A percentile compares a stretch with the other conserved stretches of the same genome.
These are phyloP conservation scores for Mactromeris polynyma DNA, from an alignment of 2,888 invertebrate species.

Conservation along the genomic window DNA sequence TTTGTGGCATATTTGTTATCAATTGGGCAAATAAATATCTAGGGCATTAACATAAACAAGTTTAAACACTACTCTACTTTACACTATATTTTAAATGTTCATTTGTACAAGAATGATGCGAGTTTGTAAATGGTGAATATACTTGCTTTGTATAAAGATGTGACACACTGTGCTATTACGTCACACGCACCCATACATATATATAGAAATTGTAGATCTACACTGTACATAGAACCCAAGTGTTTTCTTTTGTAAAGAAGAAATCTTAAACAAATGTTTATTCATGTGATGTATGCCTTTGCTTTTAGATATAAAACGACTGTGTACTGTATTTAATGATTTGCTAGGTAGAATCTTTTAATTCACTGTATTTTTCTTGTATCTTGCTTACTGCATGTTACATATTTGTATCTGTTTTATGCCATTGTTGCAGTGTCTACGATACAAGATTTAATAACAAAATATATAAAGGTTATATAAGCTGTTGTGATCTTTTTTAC, in stretches of 20 bases:
- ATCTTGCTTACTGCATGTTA: conserved; percentile 40
- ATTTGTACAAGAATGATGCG: neutral
- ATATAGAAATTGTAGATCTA: conserved; percentile 6
- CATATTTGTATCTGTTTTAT: conserved; percentile 28
- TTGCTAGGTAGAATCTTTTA: conserved; percentile 15
- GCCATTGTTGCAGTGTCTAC: conserved; percentile 38
- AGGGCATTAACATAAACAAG: neutral
- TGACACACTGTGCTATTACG: conserved; percentile 9
- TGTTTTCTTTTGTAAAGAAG: neutral
- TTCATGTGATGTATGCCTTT: neutral
- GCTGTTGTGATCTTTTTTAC: neutral
- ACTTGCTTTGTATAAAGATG: neutral
- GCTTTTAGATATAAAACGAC: conserved; percentile 19
- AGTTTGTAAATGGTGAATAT: neutral
- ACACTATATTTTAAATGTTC: neutral
- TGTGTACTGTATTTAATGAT: conserved; percentile 20
- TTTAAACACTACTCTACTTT: neutral
- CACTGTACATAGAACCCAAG: conserved; percentile 6
- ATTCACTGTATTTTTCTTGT: conserved; percentile 24
- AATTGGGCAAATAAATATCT: neutral
- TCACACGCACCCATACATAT: neutral
- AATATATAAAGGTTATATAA: conserved; percentile 16
- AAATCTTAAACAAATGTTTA: conserved; percentile 14
- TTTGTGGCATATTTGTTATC: neutral
- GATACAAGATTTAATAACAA: conserved; percentile 46